A percentile compares a stretch with the other conserved stretches of the same genome.
Conservation (phyloP, 2,888 invertebrate genomes). For the Zonitis immaculata region DNA sequence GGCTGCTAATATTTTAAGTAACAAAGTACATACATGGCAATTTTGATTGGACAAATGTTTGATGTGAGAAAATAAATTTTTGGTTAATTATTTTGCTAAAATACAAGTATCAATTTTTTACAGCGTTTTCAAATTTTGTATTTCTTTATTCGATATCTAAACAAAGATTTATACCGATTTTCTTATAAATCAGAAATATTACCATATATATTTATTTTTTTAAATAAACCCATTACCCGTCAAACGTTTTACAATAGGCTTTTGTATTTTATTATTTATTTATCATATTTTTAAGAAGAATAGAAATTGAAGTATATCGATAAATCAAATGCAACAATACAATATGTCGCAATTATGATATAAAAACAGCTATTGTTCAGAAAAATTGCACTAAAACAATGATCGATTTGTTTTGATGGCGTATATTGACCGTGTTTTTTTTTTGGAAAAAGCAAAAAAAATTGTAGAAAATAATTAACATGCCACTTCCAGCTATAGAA, state of each 20-base stretch:
- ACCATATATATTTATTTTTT: too few relatives aligned
- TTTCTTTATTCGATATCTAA: too few relatives aligned
- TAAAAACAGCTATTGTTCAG: conserved; percentile 5
- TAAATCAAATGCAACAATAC: conserved; percentile 11
- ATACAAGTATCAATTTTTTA: too few relatives aligned
- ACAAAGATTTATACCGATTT: too few relatives aligned
- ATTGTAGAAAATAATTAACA: conserved; percentile 16
- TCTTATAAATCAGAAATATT: too few relatives aligned
- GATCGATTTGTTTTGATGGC: conserved; percentile 6
- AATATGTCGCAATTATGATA: conserved; percentile 7
- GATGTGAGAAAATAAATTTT: too few relatives aligned
- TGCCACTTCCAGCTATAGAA: conserved; percentile 15
- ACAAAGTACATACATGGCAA: too few relatives aligned
- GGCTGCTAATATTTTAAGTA: too few relatives aligned
- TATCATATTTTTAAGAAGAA: conserved; percentile 2
- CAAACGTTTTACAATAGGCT: neutral
- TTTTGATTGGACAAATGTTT: too few relatives aligned
- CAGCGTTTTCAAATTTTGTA: too few relatives aligned
- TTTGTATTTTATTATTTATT: conserved; percentile 3
- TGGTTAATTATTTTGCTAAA: too few relatives aligned
- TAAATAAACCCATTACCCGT: neutral
- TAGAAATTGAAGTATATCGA: conserved; percentile 13
- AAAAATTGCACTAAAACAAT: conserved; percentile 7
- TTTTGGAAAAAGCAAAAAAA: too few relatives aligned
- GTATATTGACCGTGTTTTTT: conserved; percentile 3